Percentiles rank a stretch among this genome's conserved stretches.
Evolutionary conservation across 2,888 invertebrate genomes (phyloP).

Genomic region (Muschampia plurimacula): DNA sequence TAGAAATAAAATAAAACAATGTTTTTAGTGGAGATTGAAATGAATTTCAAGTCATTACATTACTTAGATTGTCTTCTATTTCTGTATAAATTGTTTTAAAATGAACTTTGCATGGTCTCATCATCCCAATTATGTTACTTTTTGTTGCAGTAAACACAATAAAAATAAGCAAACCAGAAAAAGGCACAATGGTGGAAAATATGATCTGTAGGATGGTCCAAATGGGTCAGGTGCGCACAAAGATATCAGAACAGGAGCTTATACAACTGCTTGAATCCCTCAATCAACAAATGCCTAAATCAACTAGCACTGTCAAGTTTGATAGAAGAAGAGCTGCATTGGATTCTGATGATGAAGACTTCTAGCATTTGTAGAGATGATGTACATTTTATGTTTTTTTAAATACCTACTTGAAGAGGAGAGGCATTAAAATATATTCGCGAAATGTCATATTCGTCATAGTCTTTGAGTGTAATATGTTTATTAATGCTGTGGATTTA

Average conservation of each 20-base stretch:
- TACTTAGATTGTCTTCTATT: too few species aligned
- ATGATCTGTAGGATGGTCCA: conserved; percentile 98
- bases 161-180: conserved; percentile 97
- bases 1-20: too few species aligned
- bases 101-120: background rate
- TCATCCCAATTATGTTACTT: background rate
- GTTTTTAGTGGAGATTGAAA: too few species aligned
- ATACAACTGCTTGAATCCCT: conserved; percentile 94
- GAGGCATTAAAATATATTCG: background rate
- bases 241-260: conserved; percentile 94
- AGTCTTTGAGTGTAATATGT: background rate
- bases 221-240: conserved; percentile 93
- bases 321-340: conserved; percentile 95
- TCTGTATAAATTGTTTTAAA: too few species aligned
- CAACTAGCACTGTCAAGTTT: conserved; percentile 94
- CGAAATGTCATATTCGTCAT: background rate
- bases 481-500: background rate
- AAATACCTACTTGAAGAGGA: background rate
- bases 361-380: conserved; percentile 41
- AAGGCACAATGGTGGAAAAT: conserved; percentile 97
- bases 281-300: conserved; percentile 93
- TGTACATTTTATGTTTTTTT: background rate
- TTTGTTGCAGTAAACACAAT: conserved; percentile 93
- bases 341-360: conserved; percentile 92
- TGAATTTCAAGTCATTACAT: too few species aligned